Percentiles rank a stretch among this genome's conserved stretches.
phyloP scores from a whole-genome alignment of 2,113 vertebrate genomes.

The Dendrocopos noguchii region DNA sequence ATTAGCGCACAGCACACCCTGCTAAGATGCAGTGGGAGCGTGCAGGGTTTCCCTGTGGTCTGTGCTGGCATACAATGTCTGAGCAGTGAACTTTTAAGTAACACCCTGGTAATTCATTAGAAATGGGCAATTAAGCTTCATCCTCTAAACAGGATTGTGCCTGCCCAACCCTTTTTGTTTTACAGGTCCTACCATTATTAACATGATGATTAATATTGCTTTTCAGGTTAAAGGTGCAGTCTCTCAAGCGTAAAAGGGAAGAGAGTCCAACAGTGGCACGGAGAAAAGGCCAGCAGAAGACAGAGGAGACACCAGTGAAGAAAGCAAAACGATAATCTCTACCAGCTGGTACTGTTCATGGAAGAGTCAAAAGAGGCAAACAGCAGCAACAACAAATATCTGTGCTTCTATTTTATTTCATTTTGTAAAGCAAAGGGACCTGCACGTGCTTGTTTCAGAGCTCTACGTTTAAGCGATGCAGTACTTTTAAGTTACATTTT shows the following conservation, averaged over 20 bases:
- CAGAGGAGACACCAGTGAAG: slow-evolving; percentile 84
- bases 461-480: slow-evolving; percentile 66
- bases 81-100: not conserved
- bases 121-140: not conserved
- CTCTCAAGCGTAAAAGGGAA: slow-evolving; percentile 85
- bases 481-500: slow-evolving; percentile 73
- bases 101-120: not conserved
- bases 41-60: not conserved
- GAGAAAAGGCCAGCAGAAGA: slow-evolving; percentile 85
- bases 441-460: slow-evolving; percentile 76
- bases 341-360: not conserved
- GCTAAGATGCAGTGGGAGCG: not conserved
- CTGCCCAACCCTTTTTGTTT: not conserved
- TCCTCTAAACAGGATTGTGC: not conserved
- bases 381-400: not conserved
- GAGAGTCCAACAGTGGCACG: slow-evolving; percentile 83
- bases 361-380: not conserved
- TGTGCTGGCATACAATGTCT: not conserved
- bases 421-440: slow-evolving; percentile 64
- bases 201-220: not conserved
- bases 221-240: slow-evolving; percentile 81
- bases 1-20: not conserved
- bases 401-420: slow-evolving; percentile 56
- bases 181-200: not conserved
- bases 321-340: slow-evolving; percentile 85